Base-by-base conservation (phyloP, 2,888 invertebrate species). In the Orthosia gracilis region DNA sequence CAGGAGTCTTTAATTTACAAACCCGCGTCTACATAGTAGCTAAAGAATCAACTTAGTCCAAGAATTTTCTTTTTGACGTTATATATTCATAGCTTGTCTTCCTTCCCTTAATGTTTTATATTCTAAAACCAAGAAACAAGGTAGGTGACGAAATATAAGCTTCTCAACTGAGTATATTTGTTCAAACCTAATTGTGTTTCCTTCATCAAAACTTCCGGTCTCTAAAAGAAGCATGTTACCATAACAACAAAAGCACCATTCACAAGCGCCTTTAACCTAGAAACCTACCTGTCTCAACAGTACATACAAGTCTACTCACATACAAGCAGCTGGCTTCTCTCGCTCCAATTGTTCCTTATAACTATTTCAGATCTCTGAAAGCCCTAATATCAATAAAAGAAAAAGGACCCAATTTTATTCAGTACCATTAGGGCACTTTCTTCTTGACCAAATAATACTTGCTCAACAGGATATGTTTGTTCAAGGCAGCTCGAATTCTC, bases 331-430 rank as follows among this genome's bases (percentile, higher is more conserved):
- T n/a, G 40, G 4, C n/a, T 55, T 31, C 31, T 13, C 45, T 52
- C 17, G 66, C 31, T 63, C 57, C 59, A 68, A 78, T 75, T 71
- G 68, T 69, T 66, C 63, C 68, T 63, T 47, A 50, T 31, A 69
- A 74, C 66, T 76, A 69, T 78, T 78, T 68, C 3, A 63, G 64
- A 74, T 71, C 71, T 70, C 72, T 52, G 65, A 64, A 77, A 58
- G 54, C 62, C 69, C 57, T 21, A 21, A 49, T 3, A 31, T 4
- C 31, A 31, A 31, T 4, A 31, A 31, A 31, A 31, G 31, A 31
- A 31, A 31, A 31, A n/a, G 5, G 31, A 31, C 18, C 31, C 31
- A 31, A 23, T 23, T 55, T 55, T 23, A 4, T 55, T 23, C 4
- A 21, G 15, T n/a, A 23, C n/a, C 55, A 55, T 5, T 0, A 54